phyloP scores from a whole-genome alignment of 2,797 vertebrate genomes.

The Propithecus deckenii region DNA sequence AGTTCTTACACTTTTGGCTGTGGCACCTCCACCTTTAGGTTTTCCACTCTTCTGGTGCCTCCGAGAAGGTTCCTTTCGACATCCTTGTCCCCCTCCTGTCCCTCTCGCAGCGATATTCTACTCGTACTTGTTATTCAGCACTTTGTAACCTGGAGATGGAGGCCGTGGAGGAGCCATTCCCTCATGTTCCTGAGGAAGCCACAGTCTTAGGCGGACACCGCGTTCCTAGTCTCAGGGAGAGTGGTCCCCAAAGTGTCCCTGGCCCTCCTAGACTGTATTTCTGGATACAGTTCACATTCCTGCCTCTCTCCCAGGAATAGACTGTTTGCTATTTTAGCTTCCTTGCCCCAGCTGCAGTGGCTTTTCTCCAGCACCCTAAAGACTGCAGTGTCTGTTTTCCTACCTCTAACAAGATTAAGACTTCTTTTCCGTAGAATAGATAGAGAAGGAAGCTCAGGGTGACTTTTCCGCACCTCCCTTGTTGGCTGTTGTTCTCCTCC shows the following conservation, averaged over 20 bases:
- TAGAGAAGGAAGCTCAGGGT: not conserved
- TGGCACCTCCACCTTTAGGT: rapidly evolving
- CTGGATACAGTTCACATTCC: too few relatives aligned
- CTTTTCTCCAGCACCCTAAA: not conserved
- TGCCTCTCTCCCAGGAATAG: not conserved
- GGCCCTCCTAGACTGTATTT: not conserved
- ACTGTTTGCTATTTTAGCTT: not conserved
- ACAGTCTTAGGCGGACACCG: not conserved
- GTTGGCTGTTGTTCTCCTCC: too few relatives aligned
- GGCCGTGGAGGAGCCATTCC: not conserved
- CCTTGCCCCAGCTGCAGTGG: not conserved
- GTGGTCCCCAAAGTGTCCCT: not conserved
- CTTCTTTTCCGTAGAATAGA: not conserved
- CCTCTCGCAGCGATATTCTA: not conserved
- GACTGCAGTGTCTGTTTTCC: not conserved
- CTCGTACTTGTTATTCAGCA: rapidly evolving
- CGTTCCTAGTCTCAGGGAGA: not conserved
- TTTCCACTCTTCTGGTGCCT: not conserved
- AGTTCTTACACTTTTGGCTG: not conserved
- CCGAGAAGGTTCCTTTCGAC: not conserved
- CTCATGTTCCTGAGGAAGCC: not conserved
- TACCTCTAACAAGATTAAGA: not conserved
- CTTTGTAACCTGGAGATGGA: not conserved
- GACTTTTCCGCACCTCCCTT: not conserved
- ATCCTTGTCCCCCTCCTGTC: not conserved